A percentile compares a stretch with the other conserved stretches of the same genome.
Conservation (phyloP, 2,888 invertebrate species). For the Uloborus plumipes region DNA sequence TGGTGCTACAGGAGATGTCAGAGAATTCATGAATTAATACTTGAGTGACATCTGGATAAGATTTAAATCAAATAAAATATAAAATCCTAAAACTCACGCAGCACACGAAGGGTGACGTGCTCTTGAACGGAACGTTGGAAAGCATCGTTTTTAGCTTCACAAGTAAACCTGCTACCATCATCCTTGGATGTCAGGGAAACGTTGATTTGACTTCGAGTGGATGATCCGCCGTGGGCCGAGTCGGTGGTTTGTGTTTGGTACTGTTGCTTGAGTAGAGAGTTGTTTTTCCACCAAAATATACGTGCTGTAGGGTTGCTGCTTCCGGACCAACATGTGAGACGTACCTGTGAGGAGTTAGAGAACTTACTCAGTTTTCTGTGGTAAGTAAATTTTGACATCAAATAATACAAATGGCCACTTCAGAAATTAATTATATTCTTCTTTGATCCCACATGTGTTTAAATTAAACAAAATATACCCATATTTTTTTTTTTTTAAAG, state of each 20-base stretch:
- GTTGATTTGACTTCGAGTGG: slow-evolving; percentile 75
- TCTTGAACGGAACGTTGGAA: slow-evolving; percentile 89
- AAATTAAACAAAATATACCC: no score
- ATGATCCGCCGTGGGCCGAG: slow-evolving; percentile 82
- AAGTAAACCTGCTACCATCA: slow-evolving; percentile 88
- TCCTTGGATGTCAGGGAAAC: slow-evolving; percentile 84
- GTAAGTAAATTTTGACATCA: background rate
- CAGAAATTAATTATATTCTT: background rate
- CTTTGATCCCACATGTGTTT: background rate
- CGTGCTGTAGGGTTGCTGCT: slow-evolving; percentile 91
- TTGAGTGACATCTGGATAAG: no score
- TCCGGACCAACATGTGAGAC: slow-evolving; percentile 81
- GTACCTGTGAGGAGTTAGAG: slow-evolving; percentile 17
- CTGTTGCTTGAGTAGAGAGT: slow-evolving; percentile 82
- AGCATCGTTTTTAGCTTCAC: slow-evolving; percentile 89
- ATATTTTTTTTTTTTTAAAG: no score
- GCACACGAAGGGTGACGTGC: slow-evolving; percentile 85
- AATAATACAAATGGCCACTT: background rate
- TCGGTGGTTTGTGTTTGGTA: slow-evolving; percentile 75
- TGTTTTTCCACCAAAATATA: slow-evolving; percentile 90
- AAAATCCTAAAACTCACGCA: slow-evolving; percentile 81
- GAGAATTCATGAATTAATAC: no score
- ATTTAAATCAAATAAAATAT: no score
- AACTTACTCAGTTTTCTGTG: background rate
- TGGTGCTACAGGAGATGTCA: no score